A percentile compares a stretch with the other conserved stretches of the same genome.
phyloP scores from a whole-genome alignment of 2,888 invertebrate genomes.

The Platynereis dumerilii region DNA sequence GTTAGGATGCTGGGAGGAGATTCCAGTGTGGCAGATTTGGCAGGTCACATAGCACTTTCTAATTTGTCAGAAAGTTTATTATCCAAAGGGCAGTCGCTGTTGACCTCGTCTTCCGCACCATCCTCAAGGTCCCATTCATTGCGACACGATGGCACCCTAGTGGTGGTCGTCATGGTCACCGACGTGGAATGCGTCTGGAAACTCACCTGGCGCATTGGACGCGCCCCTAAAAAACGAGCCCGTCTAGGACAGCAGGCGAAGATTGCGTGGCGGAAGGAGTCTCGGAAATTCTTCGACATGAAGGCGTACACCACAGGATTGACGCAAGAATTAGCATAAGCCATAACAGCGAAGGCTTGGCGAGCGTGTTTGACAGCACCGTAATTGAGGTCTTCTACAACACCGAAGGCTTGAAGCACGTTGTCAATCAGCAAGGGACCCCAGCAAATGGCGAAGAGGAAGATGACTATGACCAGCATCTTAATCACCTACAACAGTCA shows the following conservation, averaged over 20 bases:
- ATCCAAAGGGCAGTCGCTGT: too few relatives aligned
- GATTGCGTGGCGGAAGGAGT: conserved; percentile 54
- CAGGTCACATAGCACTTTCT: too few relatives aligned
- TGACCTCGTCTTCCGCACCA: too few relatives aligned
- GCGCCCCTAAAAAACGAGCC: background rate
- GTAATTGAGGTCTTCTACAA: conserved; percentile 66
- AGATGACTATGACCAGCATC: conserved; percentile 76
- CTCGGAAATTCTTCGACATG: conserved; percentile 76
- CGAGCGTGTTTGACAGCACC: conserved; percentile 70
- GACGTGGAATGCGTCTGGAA: conserved; percentile 20
- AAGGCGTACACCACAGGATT: conserved; percentile 79
- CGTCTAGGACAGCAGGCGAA: too few relatives aligned
- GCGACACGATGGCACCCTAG: too few relatives aligned
- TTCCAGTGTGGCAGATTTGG: too few relatives aligned
- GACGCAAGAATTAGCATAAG: conserved; percentile 77
- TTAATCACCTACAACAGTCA: conserved; percentile 70
- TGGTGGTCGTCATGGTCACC: too few relatives aligned
- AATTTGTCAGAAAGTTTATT: too few relatives aligned
- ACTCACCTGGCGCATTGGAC: conserved; percentile 20
- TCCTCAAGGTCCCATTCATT: too few relatives aligned
- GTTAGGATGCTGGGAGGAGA: too few relatives aligned
- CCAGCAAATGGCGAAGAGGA: conserved; percentile 76
- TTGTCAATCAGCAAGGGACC: conserved; percentile 73
- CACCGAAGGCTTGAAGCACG: conserved; percentile 71
- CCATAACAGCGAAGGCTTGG: conserved; percentile 71